Evolutionary conservation across 2,888 invertebrate genomes (phyloP), one percentile per base, ranked within the genome.

Genomic region (Sericinus montela): DNA sequence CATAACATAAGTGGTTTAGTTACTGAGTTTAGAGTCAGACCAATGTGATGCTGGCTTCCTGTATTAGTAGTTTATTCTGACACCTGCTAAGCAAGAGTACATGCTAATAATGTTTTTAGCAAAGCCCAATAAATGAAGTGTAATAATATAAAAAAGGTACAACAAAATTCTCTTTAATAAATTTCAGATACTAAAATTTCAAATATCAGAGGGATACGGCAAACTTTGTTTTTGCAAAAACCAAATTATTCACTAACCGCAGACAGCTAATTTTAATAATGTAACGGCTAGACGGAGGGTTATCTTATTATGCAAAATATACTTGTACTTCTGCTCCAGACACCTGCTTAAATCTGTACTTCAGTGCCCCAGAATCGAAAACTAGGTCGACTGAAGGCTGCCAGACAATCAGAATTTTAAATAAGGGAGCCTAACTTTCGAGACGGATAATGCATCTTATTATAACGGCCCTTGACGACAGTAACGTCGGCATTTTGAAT

Each of bases 341-440:
- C 83, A 80, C 75, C 73, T 76, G 75, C 63, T 75, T 72, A 65
- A 67, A 66, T 75, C 64, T 70, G 85, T 75, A 83, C 86, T 85
- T 82, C 75, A 62, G 57, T 60, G 80, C 65, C 76, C 80, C 75
- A 79, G 75, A 71, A 74, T 72, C 74, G 59, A 70, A 72, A 86
- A 80, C 69, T 87, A 80, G 87, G 87, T 83, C 87, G 74, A 44
- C 71, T 65, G 73, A 66, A 77, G 80, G 75, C 75, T 75, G 69
- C 75, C 80, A 83, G 85, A 86, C 85, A 78, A 85, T 85, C 83
- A 84, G 76, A 80, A 85, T 83, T 85, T 83, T 75, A 85, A 86
- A 86, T 87, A 77, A 83, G 76, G 62, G 65, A 67, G 69, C 75
- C 71, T 75, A 67, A 57, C 58, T 55, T 58, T 59, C 53, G 58